Evolutionary conservation across 1,140 invertebrate species (phyloP), one percentile per base, ranked within the genome.

Genomic region (Sycobia sp.): DNA sequence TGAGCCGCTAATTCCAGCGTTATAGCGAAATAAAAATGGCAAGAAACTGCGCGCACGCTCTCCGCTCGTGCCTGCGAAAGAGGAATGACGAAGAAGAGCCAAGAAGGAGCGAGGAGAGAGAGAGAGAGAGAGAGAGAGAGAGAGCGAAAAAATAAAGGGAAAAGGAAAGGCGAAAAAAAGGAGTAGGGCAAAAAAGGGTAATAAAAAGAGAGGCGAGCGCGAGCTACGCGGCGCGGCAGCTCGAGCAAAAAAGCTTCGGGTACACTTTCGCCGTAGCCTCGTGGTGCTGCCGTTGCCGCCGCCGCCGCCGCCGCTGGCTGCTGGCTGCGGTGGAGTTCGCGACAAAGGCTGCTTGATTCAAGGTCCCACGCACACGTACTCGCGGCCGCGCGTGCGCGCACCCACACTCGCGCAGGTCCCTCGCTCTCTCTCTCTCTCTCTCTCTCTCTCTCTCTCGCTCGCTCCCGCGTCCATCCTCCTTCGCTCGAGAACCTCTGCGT

Each of bases 191-290:
- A 44, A 62, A 54, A 54, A 61, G 41, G 20, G 53, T 16, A 57
- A 57, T 46, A 57, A 47, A 71, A 74, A 70, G 68, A 68, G 71
- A 68, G 46, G 63, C 68, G 57, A 11, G 58, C 63, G 62, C 63
- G 66, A 67, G 39, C 43, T 32, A 46, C 47, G 49, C 49, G 53
- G 51, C 43, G 43, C 41, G 29, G 66, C 43, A 54, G 70, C 69
- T 68, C 65, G 71, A 77, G 76, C 73, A 81, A 81, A 80, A 78
- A 78, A 80, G 77, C 77, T 80, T 75, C 76, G 78, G 76, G 76
- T 82, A 80, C 75, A 80, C 79, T 81, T 82, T 82, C 80, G 80
- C 77, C 77, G 77, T n/a, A n/a, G 76, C 78, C 78, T 80, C 78
- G 78, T 77, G 76, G 73, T 73, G 71, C 68, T 56, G 69, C 62